phyloP scores from a whole-genome alignment of 2,113 vertebrate genomes.

The Orientallactaga bullata region DNA sequence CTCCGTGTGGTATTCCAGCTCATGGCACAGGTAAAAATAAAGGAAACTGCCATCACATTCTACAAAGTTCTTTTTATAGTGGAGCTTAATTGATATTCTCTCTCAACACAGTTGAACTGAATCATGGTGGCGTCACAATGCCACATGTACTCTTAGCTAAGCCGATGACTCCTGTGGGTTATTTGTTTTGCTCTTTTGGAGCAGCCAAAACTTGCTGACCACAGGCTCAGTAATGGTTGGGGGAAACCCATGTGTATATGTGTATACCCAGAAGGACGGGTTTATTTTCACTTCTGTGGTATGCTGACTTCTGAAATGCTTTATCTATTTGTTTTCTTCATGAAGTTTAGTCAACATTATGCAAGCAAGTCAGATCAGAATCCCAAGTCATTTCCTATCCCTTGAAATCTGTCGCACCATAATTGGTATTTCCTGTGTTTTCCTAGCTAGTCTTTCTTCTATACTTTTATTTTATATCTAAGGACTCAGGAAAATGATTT shows the following conservation, averaged over 20 bases:
- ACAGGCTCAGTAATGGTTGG: background rate
- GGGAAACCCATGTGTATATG: background rate
- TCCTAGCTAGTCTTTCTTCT: background rate
- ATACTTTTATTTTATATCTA: background rate
- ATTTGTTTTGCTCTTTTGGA: conserved; percentile 25
- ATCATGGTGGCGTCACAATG: conserved; percentile 71
- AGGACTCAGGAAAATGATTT: background rate
- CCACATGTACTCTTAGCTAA: conserved; percentile 7
- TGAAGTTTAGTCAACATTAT: background rate
- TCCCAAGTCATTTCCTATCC: background rate
- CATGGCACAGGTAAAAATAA: conserved; percentile 46
- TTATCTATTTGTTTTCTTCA: background rate
- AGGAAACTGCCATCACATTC: conserved; percentile 4
- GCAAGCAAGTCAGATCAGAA: background rate
- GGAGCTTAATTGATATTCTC: conserved; percentile 60
- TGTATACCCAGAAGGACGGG: background rate
- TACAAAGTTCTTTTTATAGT: conserved; percentile 64
- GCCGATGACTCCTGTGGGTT: background rate
- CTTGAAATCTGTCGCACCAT: background rate
- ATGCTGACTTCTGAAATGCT: background rate
- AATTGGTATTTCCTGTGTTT: background rate
- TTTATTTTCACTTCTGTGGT: conserved; percentile 34
- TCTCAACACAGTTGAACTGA: conserved; percentile 59
- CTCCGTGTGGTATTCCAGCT: conserved; percentile 52
- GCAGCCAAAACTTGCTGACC: conserved; percentile 8